Evolutionary conservation across 2,113 vertebrate genomes (phyloP), one percentile per base, ranked within the genome.

Genomic region (Agapornis roseicollis): DNA sequence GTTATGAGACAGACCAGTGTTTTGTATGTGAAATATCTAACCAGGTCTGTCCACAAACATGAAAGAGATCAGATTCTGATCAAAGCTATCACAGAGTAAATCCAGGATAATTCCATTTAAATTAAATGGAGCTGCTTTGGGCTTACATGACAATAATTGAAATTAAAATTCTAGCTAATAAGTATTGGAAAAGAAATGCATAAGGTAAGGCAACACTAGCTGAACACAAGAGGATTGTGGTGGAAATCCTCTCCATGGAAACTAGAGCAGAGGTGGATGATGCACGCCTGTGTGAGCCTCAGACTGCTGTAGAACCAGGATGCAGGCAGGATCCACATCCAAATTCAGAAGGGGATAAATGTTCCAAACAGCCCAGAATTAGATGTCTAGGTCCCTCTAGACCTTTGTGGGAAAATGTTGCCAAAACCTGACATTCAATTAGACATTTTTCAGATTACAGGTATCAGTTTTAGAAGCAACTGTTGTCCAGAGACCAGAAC

Each of bases 241-340:
- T 80, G 53, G 53, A 91, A 88, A 90, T 66, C 58, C 58, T 92
- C 88, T 77, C 76, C 80, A 74, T 80, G 83, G 91, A 90, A 88
- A 82, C 91, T 41, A 37, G 44, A 69, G 56, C 61, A 82, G 56
- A 79, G 79, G 24, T 68, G 33, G 61, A 49, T 61, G 63, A 72
- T 77, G 56, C 50, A 37, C 0, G 10, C 42, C 50, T 50, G 28
- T 39, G 47, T 41, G 27, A 93, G 58, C 20, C 76, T 79, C 58
- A 42, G 33, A 69, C 44, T 69, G 68, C 71, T 73, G 24, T 11
- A 35, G 72, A 65, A 58, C 15, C 44, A 53, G 58, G 44, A 72
- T 1, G 2, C 2, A 5, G 63, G 35, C 79, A 92, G 63, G 29
- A 70, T 37, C 18, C 37, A 27, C 44, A 17, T 23, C 18, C 77